phyloP scores from a whole-genome alignment of 2,797 vertebrate species.

The Aeoliscus strigatus region DNA sequence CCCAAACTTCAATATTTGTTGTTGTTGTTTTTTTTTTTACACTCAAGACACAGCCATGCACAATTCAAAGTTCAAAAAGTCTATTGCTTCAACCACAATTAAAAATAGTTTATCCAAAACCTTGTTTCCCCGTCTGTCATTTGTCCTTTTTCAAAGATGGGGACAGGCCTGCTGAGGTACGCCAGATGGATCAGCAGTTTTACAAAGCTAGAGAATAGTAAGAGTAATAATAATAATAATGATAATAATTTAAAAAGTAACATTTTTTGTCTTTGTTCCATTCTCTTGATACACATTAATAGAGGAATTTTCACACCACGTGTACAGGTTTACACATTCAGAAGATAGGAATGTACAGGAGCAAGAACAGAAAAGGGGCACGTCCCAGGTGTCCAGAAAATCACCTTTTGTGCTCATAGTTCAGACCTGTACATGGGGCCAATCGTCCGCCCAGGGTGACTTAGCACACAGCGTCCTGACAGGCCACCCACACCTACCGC shows the following conservation, averaged over 20 bases:
- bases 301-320: conserved; percentile 90
- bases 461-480: conserved; percentile 37
- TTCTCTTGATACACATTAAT: conserved; percentile 91
- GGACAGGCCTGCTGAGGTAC: conserved; percentile 79
- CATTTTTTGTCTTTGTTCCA: conserved; percentile 80
- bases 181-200: conserved; percentile 84
- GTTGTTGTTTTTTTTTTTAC: conserved; percentile 82
- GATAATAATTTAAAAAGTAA: conserved; percentile 89
- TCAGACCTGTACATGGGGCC: conserved; percentile 65
- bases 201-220: conserved; percentile 82
- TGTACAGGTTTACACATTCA: conserved; percentile 89
- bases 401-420: conserved; percentile 76
- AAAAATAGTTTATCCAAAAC: conserved; percentile 90
- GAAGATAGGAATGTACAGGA: conserved; percentile 86
- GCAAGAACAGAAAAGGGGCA: conserved; percentile 71
- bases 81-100: conserved; percentile 99
- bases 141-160: conserved; percentile 65
- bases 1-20: conserved; percentile 91
- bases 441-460: conserved; percentile 31
- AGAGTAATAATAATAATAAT: conserved; percentile 66
- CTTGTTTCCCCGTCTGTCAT: conserved; percentile 50
- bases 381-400: conserved; percentile 43
- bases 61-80: conserved; percentile 97
- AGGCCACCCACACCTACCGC: conserved; percentile 40
- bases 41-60: conserved; percentile 99